Evolutionary conservation across 2,797 vertebrate genomes (phyloP), one percentile per base, ranked within the genome.

Genomic region (Centroberyx gerrardi): DNA sequence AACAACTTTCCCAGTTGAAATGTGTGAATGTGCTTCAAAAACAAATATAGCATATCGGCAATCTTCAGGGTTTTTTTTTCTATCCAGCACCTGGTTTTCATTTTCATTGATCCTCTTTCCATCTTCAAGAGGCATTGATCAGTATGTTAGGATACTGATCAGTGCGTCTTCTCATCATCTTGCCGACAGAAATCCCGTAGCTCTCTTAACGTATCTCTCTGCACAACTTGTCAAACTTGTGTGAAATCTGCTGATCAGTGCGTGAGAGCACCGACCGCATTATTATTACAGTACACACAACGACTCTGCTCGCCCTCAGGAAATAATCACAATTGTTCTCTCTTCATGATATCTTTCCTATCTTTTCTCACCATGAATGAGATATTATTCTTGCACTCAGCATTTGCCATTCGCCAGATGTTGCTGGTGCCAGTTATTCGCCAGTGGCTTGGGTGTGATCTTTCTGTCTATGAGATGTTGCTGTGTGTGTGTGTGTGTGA

Each of bases 261-360:
- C 66, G 3, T 55, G 66, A 79, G 63, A 87, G 73, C 78, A 81
- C 89, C 85, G 68, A 71, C 56, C 44, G 31, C 75, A 14, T 78
- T 92, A 84, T 93, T 90, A 90, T 92, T 68, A 90, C 82, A 84
- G 63, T 75, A 90, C 70, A 92, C 89, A 90, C 82, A 69, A 18
- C 68, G 68, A 69, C 40, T 49, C 42, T 5, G 36, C 65, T 22
- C 48, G 2, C 67, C 84, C 86, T 77, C 72, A 3, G 85, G 77
- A 13, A 71, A 70, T 65, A 78, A 90, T 90, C 84, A 81, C 81
- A 80, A 78, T 78, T 55, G 48, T 40, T 74, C 77, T 78, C 52
- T 81, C 56, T 44, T 38, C 75, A 14, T 29, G 0, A 36, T 60
- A 31, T 17, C 27, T 1, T 31, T 33, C 12, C 17, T 53, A 0